Percentiles rank a stretch among this genome's conserved stretches.
phyloP scores from a whole-genome alignment of 2,797 vertebrate species.

The Varecia variegata region DNA sequence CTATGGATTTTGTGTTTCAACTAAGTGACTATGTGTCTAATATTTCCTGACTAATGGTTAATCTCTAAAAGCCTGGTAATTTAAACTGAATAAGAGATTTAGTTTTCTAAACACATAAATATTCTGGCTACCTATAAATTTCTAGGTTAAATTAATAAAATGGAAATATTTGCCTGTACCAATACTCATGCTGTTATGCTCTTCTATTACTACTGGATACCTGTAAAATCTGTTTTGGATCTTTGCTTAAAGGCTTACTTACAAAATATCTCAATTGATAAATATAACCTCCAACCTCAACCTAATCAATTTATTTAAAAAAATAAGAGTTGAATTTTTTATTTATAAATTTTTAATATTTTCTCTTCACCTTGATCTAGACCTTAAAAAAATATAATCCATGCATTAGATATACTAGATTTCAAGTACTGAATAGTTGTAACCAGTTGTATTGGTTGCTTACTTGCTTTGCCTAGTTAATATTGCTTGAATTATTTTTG shows the following conservation, averaged over 20 bases:
- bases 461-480: neutral
- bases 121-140: neutral
- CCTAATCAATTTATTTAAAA: constrained; percentile 56
- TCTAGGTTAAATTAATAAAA: neutral
- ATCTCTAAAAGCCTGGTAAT: neutral
- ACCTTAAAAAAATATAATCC: neutral
- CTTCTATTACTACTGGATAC: constrained; percentile 34
- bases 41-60: neutral
- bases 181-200: neutral
- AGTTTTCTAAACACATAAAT: neutral
- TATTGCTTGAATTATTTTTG: neutral
- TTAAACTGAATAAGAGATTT: neutral
- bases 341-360: neutral
- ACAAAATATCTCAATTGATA: constrained; percentile 56
- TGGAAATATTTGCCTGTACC: neutral
- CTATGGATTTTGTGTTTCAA: neutral
- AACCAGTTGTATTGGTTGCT: neutral
- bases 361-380: neutral
- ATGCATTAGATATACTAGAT: neutral
- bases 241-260: constrained; percentile 62
- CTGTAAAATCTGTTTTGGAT: neutral
- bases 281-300: constrained; percentile 69
- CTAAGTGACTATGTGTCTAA: neutral
- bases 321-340: constrained; percentile 55
- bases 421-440: neutral